Evolutionary conservation across 1,140 invertebrate species (phyloP).

Genomic region (Mylabris phalerata): DNA sequence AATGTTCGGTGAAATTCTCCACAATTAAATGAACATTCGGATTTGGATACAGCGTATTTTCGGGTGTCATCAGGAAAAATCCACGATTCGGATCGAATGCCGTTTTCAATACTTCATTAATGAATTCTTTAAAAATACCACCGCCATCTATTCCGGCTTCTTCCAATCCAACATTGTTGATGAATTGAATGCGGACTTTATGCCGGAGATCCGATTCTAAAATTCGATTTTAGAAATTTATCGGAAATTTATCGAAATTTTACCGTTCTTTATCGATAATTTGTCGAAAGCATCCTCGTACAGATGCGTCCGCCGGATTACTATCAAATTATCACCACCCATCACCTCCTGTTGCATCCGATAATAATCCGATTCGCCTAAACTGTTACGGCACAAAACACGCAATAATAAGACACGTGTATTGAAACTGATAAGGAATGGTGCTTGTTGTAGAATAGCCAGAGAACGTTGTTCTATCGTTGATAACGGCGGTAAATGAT

Average conservation of each 20-base stretch:
- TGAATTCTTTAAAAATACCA: slow-evolving; percentile 87
- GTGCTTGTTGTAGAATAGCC: slow-evolving; percentile 83
- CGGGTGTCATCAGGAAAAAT: slow-evolving; percentile 85
- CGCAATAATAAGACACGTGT: slow-evolving; percentile 83
- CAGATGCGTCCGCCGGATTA: slow-evolving; percentile 81
- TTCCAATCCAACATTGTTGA: slow-evolving; percentile 82
- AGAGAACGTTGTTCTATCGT: slow-evolving; percentile 82
- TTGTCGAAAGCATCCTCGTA: slow-evolving; percentile 98
- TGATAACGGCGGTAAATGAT: slow-evolving; percentile 76
- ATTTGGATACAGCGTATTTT: slow-evolving; percentile 93
- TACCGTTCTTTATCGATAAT: slow-evolving; percentile 81
- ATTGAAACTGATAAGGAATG: slow-evolving; percentile 87
- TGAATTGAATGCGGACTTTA: slow-evolving; percentile 81
- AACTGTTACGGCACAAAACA: slow-evolving; percentile 48
- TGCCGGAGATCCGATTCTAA: slow-evolving; percentile 79
- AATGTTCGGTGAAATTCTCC: slow-evolving; percentile 83
- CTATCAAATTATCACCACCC: slow-evolving; percentile 44
- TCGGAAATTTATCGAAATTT: background rate
- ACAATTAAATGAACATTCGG: slow-evolving; percentile 79
- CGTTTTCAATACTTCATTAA: slow-evolving; percentile 86
- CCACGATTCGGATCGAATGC: slow-evolving; percentile 96
- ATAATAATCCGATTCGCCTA: slow-evolving; percentile 31
- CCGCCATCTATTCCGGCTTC: slow-evolving; percentile 96
- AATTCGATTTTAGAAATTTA: background rate
- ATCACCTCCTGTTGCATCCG: slow-evolving; percentile 34